These are phyloP conservation scores for Temnothorax curvispinosus DNA, from an alignment of 1,140 invertebrate genomes.

Conservation along the genomic window DNA sequence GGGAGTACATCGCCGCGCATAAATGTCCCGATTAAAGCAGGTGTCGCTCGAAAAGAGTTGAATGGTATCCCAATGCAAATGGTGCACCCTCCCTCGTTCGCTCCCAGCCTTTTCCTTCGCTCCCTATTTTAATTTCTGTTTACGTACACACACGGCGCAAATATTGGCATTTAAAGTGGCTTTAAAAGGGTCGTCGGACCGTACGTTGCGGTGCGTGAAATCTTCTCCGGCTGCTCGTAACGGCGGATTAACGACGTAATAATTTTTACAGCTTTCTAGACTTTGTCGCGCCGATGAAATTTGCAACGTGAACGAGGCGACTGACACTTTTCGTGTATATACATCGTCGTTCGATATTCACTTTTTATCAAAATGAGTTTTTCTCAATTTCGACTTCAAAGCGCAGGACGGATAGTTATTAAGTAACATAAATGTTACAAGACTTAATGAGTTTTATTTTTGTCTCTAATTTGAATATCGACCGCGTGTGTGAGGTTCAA, in stretches of 20 bases:
- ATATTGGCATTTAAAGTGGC: slow-evolving; percentile 65
- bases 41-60: slow-evolving; percentile 31
- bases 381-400: not conserved
- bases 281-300: slow-evolving; percentile 20
- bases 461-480: not conserved
- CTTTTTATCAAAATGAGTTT: not conserved
- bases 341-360: not conserved
- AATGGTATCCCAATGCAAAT: slow-evolving; percentile 52
- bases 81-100: not conserved
- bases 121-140: slow-evolving; percentile 59
- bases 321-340: not conserved
- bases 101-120: not conserved
- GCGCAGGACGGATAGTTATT: not conserved
- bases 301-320: slow-evolving; percentile 20
- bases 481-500: not conserved
- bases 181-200: slow-evolving; percentile 47
- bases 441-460: not conserved
- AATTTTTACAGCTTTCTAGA: slow-evolving; percentile 46
- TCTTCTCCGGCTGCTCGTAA: slow-evolving; percentile 42
- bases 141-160: slow-evolving; percentile 28
- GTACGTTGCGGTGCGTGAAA: slow-evolving; percentile 46
- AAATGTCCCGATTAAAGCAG: slow-evolving; percentile 46
- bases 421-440: not conserved
- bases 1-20: slow-evolving; percentile 36
- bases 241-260: slow-evolving; percentile 51